A percentile compares a stretch with the other conserved stretches of the same genome.
Evolutionary conservation across 92 coral and sea anemone species (phyloP).

Genomic region (Meandrina meandrites): DNA sequence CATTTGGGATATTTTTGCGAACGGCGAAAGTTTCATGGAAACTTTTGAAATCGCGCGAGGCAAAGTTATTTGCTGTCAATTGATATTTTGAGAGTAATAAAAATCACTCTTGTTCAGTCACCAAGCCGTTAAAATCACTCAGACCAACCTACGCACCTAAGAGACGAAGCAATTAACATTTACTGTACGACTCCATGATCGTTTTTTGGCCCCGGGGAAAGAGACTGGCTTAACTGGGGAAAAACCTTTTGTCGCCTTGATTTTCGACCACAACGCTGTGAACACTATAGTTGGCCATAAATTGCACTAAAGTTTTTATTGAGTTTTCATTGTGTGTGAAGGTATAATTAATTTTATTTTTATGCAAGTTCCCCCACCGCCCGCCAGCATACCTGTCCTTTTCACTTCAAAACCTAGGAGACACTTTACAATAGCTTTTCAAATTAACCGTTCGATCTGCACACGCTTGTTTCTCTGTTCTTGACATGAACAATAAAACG

Average conservation of each 20-base stretch:
- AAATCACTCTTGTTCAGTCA: neutral
- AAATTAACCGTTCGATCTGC: neutral
- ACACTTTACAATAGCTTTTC: neutral
- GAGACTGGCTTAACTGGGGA: neutral
- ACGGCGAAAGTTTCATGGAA: neutral
- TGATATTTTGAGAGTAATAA: neutral
- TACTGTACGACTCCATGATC: neutral
- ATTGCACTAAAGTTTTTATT: neutral
- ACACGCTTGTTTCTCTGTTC: neutral
- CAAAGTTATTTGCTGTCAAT: neutral
- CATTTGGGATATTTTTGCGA: neutral
- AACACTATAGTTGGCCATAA: neutral
- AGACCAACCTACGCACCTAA: conserved; percentile 5
- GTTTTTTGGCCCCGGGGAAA: neutral
- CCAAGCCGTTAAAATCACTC: neutral
- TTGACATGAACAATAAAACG: neutral
- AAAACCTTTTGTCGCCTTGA: neutral
- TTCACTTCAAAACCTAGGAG: conserved; percentile 16
- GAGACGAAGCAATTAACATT: conserved; percentile 11
- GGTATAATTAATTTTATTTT: neutral
- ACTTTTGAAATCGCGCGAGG: neutral
- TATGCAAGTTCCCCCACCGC: neutral
- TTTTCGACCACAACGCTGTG: neutral
- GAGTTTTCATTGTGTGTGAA: neutral
- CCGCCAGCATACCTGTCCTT: neutral